A percentile compares a stretch with the other conserved stretches of the same genome.
phyloP scores from a whole-genome alignment of 2,113 vertebrate genomes.

The Pluvianellus socialis region DNA sequence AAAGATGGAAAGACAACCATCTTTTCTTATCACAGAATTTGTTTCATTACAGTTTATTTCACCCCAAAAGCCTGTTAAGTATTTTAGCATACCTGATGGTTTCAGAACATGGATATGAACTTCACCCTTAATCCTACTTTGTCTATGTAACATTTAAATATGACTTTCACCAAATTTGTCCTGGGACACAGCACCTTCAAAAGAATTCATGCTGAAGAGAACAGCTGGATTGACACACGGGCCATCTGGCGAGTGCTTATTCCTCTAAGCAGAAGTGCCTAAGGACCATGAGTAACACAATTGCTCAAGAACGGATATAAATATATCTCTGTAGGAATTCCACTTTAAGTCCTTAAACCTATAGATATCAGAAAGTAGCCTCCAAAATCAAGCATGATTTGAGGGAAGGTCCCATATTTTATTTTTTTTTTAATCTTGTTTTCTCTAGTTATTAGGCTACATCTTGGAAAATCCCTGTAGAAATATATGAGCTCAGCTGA shows the following conservation, averaged over 20 bases:
- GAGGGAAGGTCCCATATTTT: background rate
- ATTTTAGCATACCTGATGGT: background rate
- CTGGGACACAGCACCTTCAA: background rate
- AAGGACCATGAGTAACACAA: background rate
- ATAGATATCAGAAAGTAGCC: background rate
- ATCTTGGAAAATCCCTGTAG: background rate
- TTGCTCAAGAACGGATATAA: slow-evolving; percentile 14
- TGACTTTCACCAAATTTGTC: slow-evolving; percentile 4
- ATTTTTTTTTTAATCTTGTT: background rate
- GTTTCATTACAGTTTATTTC: background rate
- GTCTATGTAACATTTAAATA: background rate
- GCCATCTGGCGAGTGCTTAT: slow-evolving; percentile 4
- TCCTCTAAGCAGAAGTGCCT: slow-evolving; percentile 10
- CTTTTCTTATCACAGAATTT: background rate
- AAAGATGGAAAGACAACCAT: background rate
- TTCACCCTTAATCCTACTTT: background rate
- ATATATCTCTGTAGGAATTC: background rate
- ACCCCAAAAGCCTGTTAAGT: background rate
- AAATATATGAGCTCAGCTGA: background rate
- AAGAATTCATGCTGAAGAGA: slow-evolving; percentile 44
- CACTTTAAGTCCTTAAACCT: background rate
- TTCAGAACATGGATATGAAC: background rate
- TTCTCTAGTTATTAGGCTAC: background rate
- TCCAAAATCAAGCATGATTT: background rate
- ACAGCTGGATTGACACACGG: slow-evolving; percentile 33